phyloP scores from a whole-genome alignment of 2,113 vertebrate species.

The Callipepla squamata region DNA sequence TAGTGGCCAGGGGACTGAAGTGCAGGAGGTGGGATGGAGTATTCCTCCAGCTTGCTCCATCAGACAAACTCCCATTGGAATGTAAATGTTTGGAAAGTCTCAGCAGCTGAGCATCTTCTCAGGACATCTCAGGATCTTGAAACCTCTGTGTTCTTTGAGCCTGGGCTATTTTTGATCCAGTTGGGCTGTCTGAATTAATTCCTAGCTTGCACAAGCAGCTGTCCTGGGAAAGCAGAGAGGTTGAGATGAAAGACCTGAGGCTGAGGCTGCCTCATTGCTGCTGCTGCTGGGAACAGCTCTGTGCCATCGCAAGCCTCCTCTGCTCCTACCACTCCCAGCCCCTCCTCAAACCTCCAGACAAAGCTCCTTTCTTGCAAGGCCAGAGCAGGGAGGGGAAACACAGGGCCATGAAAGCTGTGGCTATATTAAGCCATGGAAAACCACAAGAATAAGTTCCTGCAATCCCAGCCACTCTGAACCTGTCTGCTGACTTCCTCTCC shows the following conservation, averaged over 20 bases:
- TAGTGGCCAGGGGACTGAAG: neutral
- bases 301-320: neutral
- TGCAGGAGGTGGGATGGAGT: neutral
- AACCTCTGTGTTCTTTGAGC: neutral
- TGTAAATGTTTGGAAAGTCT: neutral
- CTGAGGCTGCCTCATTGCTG: neutral
- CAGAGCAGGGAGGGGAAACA: neutral
- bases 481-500: neutral
- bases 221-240: neutral
- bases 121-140: neutral
- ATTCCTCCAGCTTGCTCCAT: neutral
- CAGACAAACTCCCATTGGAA: neutral
- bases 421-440: conserved; percentile 15
- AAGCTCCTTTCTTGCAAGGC: conserved; percentile 4
- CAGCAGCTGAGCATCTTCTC: neutral
- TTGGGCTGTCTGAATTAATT: neutral
- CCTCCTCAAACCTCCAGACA: neutral
- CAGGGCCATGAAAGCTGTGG: neutral
- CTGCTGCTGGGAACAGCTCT: neutral
- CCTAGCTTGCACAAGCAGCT: fast-evolving
- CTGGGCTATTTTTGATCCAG: neutral
- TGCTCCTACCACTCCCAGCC: neutral
- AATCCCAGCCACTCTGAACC: neutral
- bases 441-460: conserved; percentile 19
- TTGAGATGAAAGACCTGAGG: neutral